phyloP scores from a whole-genome alignment of 2,113 vertebrate genomes.

The Rhombomys opimus region DNA sequence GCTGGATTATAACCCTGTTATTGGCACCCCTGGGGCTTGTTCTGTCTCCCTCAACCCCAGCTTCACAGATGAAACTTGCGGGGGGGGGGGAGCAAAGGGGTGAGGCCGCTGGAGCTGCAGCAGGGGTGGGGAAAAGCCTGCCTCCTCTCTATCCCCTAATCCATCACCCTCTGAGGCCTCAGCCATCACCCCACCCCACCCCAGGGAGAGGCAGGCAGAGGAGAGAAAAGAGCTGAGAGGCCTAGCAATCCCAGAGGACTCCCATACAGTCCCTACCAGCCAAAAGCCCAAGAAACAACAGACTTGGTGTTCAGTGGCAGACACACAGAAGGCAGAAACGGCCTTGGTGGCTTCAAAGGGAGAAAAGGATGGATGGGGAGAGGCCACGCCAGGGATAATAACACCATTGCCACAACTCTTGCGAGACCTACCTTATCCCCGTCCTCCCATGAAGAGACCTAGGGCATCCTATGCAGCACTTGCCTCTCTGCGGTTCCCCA shows the following conservation, averaged over 20 bases:
- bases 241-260: neutral
- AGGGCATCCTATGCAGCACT: neutral
- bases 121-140: neutral
- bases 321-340: neutral
- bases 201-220: no score
- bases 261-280: neutral
- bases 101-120: no score
- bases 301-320: neutral
- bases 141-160: neutral
- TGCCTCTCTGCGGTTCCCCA: neutral
- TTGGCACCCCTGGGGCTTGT: conserved; percentile 68
- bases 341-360: neutral
- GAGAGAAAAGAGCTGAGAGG: neutral
- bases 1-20: conserved; percentile 71
- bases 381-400: neutral
- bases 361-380: neutral
- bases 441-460: neutral
- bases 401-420: accelerated
- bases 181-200: neutral
- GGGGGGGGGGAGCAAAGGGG: neutral
- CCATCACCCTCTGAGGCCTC: neutral
- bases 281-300: neutral
- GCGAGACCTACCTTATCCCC: neutral
- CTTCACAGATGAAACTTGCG: neutral
- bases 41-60: conserved; percentile 52